Percentiles rank a stretch among this genome's conserved stretches.
Evolutionary conservation across 2,888 invertebrate genomes (phyloP).

Genomic region (Aricia artaxerxes): DNA sequence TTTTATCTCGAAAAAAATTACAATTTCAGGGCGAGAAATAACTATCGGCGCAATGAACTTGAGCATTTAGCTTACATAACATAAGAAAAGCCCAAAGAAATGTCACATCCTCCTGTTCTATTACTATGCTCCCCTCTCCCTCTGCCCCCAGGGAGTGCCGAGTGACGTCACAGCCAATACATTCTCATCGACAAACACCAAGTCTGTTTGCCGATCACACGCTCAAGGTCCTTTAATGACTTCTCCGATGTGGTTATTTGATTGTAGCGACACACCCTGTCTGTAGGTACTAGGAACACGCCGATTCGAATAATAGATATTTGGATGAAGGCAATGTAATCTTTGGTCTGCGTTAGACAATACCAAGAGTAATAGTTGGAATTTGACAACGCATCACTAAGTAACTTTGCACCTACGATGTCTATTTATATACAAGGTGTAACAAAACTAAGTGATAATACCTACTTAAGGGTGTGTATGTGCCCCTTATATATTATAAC

Average conservation of each 20-base stretch:
- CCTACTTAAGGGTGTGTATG: too few relatives aligned
- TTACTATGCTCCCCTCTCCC: neutral
- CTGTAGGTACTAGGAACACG: neutral
- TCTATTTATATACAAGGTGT: too few relatives aligned
- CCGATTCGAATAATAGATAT: neutral
- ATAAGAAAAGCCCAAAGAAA: neutral
- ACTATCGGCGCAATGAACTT: too few relatives aligned
- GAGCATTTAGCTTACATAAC: too few relatives aligned
- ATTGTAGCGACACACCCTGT: slow-evolving; percentile 2
- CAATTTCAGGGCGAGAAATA: too few relatives aligned
- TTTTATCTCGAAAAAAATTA: too few relatives aligned
- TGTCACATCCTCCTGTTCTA: neutral
- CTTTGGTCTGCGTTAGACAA: neutral
- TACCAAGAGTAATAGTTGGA: too few relatives aligned
- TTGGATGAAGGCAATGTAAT: neutral
- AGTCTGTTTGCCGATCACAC: slow-evolving; percentile 2
- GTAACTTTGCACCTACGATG: too few relatives aligned
- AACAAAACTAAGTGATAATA: too few relatives aligned
- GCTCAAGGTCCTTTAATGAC: slow-evolving; percentile 19
- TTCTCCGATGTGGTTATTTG: slow-evolving; percentile 4
- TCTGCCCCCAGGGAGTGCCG: neutral
- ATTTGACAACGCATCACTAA: too few relatives aligned
- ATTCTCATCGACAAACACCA: slow-evolving; percentile 2
- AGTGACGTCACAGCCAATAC: slow-evolving; percentile 16
- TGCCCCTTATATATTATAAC: too few relatives aligned